phyloP scores from a whole-genome alignment of 2,888 invertebrate species.

The Drosophila mercatorum region DNA sequence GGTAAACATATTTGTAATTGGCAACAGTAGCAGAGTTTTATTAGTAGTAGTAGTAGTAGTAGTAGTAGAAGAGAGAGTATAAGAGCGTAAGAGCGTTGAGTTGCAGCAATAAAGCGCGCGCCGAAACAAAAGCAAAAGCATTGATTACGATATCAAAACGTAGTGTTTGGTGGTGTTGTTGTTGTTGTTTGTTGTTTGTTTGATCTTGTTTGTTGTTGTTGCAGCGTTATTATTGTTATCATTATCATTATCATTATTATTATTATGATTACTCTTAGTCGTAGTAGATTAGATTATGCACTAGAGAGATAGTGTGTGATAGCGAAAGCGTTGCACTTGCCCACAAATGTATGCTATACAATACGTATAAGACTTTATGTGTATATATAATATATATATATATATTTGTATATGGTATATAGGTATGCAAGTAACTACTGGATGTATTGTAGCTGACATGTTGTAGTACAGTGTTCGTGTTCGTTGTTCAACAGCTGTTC shows the following conservation, averaged over 20 bases:
- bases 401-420: no score
- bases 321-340: conserved; percentile 45
- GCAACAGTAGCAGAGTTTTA: conserved; percentile 51
- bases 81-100: conserved; percentile 27
- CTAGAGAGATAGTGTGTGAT: conserved; percentile 23
- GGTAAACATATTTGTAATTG: conserved; percentile 30
- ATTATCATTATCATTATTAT: neutral
- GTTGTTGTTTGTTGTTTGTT: conserved; percentile 17
- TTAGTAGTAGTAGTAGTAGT: conserved; percentile 18
- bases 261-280: neutral
- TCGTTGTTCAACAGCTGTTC: conserved; percentile 64
- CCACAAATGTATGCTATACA: conserved; percentile 74
- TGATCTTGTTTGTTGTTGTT: conserved; percentile 7
- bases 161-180: conserved; percentile 38
- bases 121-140: conserved; percentile 73
- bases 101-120: conserved; percentile 68
- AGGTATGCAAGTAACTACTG: conserved; percentile 20
- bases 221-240: conserved; percentile 2
- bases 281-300: neutral
- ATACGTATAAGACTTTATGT: conserved; percentile 34
- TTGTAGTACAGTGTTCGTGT: conserved; percentile 70
- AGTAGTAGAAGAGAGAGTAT: conserved; percentile 9
- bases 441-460: conserved; percentile 31
- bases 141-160: conserved; percentile 72
- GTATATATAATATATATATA: conserved; percentile 6